Percentiles rank a stretch among this genome's conserved stretches.
phyloP scores from a whole-genome alignment of 2,888 invertebrate genomes.

The Ochropacha duplaris region DNA sequence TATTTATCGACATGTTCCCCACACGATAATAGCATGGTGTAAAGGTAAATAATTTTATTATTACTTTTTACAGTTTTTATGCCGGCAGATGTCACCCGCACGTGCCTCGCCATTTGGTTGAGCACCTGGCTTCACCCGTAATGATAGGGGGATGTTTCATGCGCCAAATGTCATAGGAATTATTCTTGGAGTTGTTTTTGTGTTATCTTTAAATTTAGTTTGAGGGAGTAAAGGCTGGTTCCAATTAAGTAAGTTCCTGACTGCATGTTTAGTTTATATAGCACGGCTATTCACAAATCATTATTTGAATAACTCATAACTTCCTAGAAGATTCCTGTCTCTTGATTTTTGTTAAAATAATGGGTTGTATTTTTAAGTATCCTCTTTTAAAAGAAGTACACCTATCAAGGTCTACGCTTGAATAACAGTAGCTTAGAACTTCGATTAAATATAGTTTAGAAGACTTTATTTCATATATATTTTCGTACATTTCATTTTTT shows the following conservation, averaged over 20 bases:
- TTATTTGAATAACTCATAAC: too few species aligned
- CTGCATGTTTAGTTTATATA: neutral
- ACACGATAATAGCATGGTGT: constrained; percentile 14
- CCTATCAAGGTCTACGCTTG: too few species aligned
- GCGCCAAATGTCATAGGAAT: constrained; percentile 40
- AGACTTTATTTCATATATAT: too few species aligned
- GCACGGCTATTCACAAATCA: too few species aligned
- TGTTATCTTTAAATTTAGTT: neutral
- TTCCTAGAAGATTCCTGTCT: too few species aligned
- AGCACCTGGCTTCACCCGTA: constrained; percentile 65
- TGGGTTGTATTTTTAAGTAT: too few species aligned
- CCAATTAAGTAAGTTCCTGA: neutral
- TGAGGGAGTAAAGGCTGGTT: neutral
- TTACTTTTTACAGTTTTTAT: constrained; percentile 47
- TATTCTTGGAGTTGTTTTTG: constrained; percentile 9
- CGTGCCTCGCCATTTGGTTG: constrained; percentile 62
- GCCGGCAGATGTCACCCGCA: constrained; percentile 70
- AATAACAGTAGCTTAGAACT: too few species aligned
- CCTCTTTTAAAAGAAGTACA: too few species aligned
- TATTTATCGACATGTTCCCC: neutral
- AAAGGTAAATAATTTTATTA: constrained; percentile 61
- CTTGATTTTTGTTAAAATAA: too few species aligned
- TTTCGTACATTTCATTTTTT: too few species aligned
- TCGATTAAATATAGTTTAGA: too few species aligned
- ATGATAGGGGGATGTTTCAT: constrained; percentile 49